These are phyloP conservation scores for Drosophila malerkotliana DNA, from an alignment of 1,140 invertebrate genomes.

Conservation along the genomic window DNA sequence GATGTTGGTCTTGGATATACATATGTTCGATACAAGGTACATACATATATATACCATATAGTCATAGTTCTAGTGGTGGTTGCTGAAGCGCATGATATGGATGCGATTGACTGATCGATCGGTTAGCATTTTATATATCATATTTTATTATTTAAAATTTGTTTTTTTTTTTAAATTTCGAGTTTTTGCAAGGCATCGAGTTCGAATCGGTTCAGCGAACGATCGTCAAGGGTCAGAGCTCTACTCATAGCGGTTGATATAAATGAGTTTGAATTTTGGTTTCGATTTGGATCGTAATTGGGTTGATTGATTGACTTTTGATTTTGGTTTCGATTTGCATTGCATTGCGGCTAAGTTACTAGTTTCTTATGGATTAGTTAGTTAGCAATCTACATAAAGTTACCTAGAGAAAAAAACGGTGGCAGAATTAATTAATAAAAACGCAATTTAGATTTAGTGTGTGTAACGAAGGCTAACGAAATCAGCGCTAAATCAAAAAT, in stretches of 20 bases:
- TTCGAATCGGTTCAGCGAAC: slow-evolving; percentile 63
- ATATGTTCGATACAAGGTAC: slow-evolving; percentile 26
- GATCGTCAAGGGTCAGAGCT: slow-evolving; percentile 38
- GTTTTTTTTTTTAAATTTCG: slow-evolving; percentile 23
- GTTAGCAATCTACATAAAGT: slow-evolving; percentile 83
- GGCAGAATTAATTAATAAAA: slow-evolving; percentile 53
- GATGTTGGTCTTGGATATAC: slow-evolving; percentile 65
- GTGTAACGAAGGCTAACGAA: slow-evolving; percentile 30
- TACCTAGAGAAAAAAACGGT: slow-evolving; percentile 80
- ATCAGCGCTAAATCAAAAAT: slow-evolving; percentile 51
- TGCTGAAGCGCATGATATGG: slow-evolving; percentile 70
- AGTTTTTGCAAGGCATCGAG: slow-evolving; percentile 62
- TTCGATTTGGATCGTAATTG: slow-evolving; percentile 61
- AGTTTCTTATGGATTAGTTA: slow-evolving; percentile 57
- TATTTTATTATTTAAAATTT: slow-evolving; percentile 12
- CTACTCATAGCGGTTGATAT: slow-evolving; percentile 52
- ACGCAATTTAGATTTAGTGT: slow-evolving; percentile 53
- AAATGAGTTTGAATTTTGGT: slow-evolving; percentile 59
- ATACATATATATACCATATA: slow-evolving; percentile 36
- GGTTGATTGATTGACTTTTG: slow-evolving; percentile 60
- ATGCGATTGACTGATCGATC: slow-evolving; percentile 57
- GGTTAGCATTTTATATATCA: slow-evolving; percentile 12
- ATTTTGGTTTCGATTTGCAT: slow-evolving; percentile 66
- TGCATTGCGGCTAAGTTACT: slow-evolving; percentile 76
- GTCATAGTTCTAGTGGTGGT: slow-evolving; percentile 47